Percentiles rank a stretch among this genome's conserved stretches.
Evolutionary conservation across 2,113 vertebrate species (phyloP).

Genomic region (Erinaceus europaeus): DNA sequence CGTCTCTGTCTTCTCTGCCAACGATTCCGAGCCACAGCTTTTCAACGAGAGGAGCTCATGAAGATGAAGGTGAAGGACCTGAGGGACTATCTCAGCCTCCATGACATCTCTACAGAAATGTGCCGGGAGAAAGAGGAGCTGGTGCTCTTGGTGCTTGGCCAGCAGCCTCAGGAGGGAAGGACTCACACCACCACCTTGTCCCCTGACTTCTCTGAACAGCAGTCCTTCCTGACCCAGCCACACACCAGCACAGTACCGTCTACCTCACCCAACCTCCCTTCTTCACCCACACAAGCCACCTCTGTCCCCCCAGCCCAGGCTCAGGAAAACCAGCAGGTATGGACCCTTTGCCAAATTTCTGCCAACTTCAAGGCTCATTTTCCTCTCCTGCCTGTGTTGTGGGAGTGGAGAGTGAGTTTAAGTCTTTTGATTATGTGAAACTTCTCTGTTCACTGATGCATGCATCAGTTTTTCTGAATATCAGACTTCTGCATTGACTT

Average conservation of each 20-base stretch:
- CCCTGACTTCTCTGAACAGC: constrained; percentile 67
- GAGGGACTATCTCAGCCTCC: constrained; percentile 93
- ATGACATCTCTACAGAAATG: constrained; percentile 90
- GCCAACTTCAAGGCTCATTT: fast-evolving
- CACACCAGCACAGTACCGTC: constrained; percentile 54
- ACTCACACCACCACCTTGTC: constrained; percentile 59
- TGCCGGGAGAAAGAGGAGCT: constrained; percentile 98
- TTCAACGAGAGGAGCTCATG: constrained; percentile 91
- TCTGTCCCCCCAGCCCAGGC: constrained; percentile 52
- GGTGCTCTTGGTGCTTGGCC: constrained; percentile 92
- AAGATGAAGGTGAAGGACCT: constrained; percentile 99
- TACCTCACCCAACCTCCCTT: constrained; percentile 73
- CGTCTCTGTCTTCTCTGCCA: constrained; percentile 93
- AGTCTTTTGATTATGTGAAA: background rate
- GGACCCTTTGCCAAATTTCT: background rate
- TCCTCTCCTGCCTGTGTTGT: fast-evolving
- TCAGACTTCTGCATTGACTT: background rate
- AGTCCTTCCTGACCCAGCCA: constrained; percentile 73
- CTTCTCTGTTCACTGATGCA: background rate
- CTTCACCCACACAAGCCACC: constrained; percentile 66
- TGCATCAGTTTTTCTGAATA: background rate
- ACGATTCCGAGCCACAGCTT: constrained; percentile 90
- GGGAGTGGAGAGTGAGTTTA: background rate
- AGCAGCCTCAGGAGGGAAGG: constrained; percentile 83
- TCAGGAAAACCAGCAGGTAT: constrained; percentile 82